These are phyloP conservation scores for Neostethus bicornis DNA, from an alignment of 2,797 vertebrate species.

Conservation along the genomic window DNA sequence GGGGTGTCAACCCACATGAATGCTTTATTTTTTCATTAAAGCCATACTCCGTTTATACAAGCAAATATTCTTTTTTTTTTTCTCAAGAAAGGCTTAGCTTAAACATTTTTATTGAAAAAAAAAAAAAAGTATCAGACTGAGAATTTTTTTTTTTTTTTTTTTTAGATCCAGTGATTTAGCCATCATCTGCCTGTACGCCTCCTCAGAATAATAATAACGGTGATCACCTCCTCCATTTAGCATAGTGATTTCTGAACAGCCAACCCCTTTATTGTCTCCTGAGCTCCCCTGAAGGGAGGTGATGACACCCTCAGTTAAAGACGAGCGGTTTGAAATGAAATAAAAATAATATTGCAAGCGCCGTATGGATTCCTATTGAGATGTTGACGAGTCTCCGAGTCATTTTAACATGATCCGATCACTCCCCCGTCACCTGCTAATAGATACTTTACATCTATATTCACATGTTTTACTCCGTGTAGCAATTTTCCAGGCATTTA, in stretches of 20 bases:
- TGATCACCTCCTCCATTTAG: slow-evolving; percentile 41
- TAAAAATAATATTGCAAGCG: slow-evolving; percentile 26
- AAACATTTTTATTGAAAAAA: too few relatives aligned
- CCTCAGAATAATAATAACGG: slow-evolving; percentile 46
- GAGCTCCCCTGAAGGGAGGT: slow-evolving; percentile 20
- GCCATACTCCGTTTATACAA: too few relatives aligned
- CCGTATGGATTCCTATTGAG: slow-evolving; percentile 8
- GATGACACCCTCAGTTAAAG: slow-evolving; percentile 49
- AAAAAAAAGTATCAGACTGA: neutral
- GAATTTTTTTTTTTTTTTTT: neutral
- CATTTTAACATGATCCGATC: slow-evolving; percentile 27
- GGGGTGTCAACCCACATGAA: neutral
- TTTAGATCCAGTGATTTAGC: slow-evolving; percentile 14
- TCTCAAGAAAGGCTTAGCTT: too few relatives aligned
- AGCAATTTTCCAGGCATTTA: neutral
- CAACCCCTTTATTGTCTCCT: slow-evolving; percentile 26
- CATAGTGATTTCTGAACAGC: slow-evolving; percentile 29
- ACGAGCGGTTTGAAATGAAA: slow-evolving; percentile 23
- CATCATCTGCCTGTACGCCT: slow-evolving; percentile 4
- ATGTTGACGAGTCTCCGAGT: slow-evolving; percentile 18
- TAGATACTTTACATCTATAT: slow-evolving; percentile 10
- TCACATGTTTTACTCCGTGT: neutral
- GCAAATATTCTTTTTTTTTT: too few relatives aligned
- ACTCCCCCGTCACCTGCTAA: slow-evolving; percentile 6
- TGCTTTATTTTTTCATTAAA: neutral